Percentiles rank a stretch among this genome's conserved stretches.
Evolutionary conservation across 2,797 vertebrate species (phyloP).

Genomic region (Anguilla anguilla): DNA sequence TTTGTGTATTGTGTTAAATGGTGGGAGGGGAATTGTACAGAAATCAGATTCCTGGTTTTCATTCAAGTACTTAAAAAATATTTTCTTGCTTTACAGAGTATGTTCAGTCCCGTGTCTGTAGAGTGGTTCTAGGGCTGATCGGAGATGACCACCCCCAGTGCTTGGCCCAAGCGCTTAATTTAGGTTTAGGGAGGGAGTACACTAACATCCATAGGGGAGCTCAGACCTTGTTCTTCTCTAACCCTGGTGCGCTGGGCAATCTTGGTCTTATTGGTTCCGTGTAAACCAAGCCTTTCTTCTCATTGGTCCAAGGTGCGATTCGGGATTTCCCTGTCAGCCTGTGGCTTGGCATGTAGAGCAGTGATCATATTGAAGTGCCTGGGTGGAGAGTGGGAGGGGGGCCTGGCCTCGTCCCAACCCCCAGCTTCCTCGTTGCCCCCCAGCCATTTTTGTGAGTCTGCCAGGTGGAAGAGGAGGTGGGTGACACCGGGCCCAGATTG

Average conservation of each 20-base stretch:
- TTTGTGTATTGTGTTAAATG: slow-evolving; percentile 48
- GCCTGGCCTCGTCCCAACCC: slow-evolving; percentile 33
- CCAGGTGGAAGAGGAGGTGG: background rate
- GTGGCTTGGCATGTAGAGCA: slow-evolving; percentile 45
- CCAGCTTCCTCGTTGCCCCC: background rate
- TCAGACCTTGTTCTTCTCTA: background rate
- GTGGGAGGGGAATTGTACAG: background rate
- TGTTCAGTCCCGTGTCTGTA: background rate
- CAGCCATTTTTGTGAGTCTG: background rate
- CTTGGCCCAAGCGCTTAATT: background rate
- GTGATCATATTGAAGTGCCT: background rate
- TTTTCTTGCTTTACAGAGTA: background rate
- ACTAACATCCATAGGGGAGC: background rate
- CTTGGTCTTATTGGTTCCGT: background rate
- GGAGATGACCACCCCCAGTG: background rate
- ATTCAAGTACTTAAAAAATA: background rate
- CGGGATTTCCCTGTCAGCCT: slow-evolving; percentile 19
- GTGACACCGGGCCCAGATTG: slow-evolving; percentile 12
- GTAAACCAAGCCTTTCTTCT: background rate
- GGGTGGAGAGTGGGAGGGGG: background rate
- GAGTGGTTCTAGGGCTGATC: background rate
- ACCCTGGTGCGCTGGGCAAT: background rate
- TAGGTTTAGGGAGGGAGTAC: background rate
- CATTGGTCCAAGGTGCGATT: background rate
- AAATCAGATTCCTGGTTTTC: background rate